Conservation (phyloP, 1,140 invertebrate species). For the Hermatobates lingyangjiaoensis region DNA sequence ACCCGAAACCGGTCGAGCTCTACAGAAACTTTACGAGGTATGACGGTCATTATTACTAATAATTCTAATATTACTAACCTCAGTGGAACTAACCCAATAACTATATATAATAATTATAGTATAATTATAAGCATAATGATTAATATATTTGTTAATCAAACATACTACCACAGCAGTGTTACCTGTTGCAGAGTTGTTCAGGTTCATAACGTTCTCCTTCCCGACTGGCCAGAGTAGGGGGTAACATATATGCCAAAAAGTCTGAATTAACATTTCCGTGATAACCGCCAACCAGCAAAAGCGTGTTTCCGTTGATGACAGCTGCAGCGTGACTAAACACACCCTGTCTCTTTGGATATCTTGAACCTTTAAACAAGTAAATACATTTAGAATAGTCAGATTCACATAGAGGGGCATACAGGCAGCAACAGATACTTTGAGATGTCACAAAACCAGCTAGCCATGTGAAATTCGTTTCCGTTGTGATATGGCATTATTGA, state of each 20-base stretch:
- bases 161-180: background rate
- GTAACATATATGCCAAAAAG: constrained; percentile 52
- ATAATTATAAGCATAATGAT: too few species aligned
- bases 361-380: constrained; percentile 37
- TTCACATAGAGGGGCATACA: too few species aligned
- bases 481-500: too few species aligned
- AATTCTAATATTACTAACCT: too few species aligned
- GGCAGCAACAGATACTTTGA: too few species aligned
- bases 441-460: too few species aligned
- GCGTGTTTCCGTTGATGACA: constrained; percentile 58
- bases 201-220: constrained; percentile 37
- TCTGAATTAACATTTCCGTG: constrained; percentile 78
- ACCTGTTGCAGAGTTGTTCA: constrained; percentile 39
- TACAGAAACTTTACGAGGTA: too few species aligned
- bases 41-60: too few species aligned
- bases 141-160: background rate
- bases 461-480: too few species aligned
- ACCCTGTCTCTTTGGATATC: constrained; percentile 64
- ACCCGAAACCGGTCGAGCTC: too few species aligned
- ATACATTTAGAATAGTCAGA: too few species aligned
- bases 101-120: background rate
- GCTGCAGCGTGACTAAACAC: constrained; percentile 72
- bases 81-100: too few species aligned
- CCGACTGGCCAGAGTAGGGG: constrained; percentile 49
- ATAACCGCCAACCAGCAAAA: constrained; percentile 76